phyloP scores from a whole-genome alignment of 2,888 invertebrate species.

The Archaeoteleia sp. region DNA sequence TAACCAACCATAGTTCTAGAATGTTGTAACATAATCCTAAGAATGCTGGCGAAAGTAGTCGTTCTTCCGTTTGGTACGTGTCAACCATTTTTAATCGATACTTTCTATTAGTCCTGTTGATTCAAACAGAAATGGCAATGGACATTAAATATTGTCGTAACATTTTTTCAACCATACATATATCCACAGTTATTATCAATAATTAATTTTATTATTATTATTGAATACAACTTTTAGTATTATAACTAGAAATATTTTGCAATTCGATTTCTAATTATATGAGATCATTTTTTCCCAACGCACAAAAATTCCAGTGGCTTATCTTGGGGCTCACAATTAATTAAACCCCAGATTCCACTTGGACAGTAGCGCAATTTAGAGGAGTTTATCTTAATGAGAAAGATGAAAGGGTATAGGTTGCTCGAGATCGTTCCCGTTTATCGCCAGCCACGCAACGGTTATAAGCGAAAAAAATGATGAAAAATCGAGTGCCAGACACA shows the following conservation, averaged over 20 bases:
- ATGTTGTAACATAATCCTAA: no score
- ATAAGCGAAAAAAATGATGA: not conserved
- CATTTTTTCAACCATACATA: no score
- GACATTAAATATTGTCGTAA: no score
- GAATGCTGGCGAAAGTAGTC: no score
- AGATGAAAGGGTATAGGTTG: no score
- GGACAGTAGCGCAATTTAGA: slow-evolving; percentile 25
- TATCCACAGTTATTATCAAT: no score
- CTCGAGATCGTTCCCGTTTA: not conserved
- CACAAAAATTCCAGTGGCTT: slow-evolving; percentile 36
- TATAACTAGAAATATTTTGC: not conserved
- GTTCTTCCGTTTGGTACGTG: no score
- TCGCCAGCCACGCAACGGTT: slow-evolving; percentile 1
- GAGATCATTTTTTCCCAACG: slow-evolving; percentile 10
- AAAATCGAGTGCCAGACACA: slow-evolving; percentile 1
- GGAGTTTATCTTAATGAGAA: no score
- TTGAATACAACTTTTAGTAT: not conserved
- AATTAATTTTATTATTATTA: not conserved
- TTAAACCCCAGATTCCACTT: slow-evolving; percentile 27
- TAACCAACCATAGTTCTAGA: no score
- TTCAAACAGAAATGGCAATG: no score
- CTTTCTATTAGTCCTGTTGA: no score
- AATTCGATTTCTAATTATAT: slow-evolving; percentile 15
- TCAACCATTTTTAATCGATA: no score
- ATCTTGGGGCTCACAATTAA: slow-evolving; percentile 23